A percentile compares a stretch with the other conserved stretches of the same genome.
phyloP scores from a whole-genome alignment of 2,888 invertebrate genomes.

The Lasioglossum lativentre region DNA sequence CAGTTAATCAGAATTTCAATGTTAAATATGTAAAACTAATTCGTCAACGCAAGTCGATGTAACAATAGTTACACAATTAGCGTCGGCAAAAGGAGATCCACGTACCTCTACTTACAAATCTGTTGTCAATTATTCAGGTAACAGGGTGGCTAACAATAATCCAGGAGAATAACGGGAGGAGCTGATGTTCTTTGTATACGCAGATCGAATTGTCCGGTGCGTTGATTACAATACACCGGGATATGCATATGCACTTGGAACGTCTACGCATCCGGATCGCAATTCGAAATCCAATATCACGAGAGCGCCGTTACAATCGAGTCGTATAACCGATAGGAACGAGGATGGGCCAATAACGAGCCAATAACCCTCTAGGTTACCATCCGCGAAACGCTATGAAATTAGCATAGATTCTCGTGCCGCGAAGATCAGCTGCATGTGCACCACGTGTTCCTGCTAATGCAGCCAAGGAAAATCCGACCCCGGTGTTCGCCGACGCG shows the following conservation, averaged over 20 bases:
- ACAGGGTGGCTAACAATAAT: neutral
- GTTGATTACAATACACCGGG: constrained; percentile 49
- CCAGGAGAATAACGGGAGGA: constrained; percentile 19
- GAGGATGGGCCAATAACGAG: constrained; percentile 69
- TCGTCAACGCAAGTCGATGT: neutral
- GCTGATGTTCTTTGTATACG: neutral
- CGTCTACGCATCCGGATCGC: constrained; percentile 49
- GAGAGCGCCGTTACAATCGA: constrained; percentile 67
- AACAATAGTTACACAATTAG: neutral
- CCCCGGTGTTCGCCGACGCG: constrained; percentile 44
- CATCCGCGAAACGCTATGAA: constrained; percentile 66
- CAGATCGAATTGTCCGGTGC: constrained; percentile 25
- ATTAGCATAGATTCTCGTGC: constrained; percentile 70
- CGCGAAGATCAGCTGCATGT: constrained; percentile 63
- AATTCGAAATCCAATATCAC: constrained; percentile 69
- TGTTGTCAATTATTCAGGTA: neutral
- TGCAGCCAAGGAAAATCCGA: constrained; percentile 61
- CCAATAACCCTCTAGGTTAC: constrained; percentile 69
- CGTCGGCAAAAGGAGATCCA: neutral
- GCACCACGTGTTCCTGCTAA: constrained; percentile 64
- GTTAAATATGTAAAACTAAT: no score
- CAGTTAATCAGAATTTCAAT: neutral
- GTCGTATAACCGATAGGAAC: constrained; percentile 62
- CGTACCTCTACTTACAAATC: neutral
- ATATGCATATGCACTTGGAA: constrained; percentile 44